Percentiles rank a stretch among this genome's conserved stretches.
Conservation (phyloP, 2,113 vertebrate genomes). For the Mobula birostris region DNA sequence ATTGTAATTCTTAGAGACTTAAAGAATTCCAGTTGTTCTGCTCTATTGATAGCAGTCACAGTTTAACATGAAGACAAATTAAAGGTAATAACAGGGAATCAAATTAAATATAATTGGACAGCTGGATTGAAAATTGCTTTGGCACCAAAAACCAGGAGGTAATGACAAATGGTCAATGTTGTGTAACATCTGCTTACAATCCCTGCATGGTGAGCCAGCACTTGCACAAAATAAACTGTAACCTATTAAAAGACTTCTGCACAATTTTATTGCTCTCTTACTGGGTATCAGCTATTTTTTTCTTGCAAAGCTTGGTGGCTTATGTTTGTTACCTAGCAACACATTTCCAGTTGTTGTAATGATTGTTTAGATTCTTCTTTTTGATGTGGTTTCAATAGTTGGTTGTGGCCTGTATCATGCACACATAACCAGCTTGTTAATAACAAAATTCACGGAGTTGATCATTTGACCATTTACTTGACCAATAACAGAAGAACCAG, state of each 20-base stretch:
- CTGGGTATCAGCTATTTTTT: not conserved
- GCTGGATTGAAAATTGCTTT: not conserved
- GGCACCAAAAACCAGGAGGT: not conserved
- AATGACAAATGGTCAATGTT: not conserved
- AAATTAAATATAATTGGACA: not conserved
- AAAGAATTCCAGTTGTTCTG: not conserved
- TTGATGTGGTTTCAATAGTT: not conserved
- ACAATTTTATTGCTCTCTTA: not conserved
- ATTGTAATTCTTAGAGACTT: not conserved
- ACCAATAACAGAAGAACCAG: not conserved
- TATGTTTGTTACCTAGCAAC: not conserved
- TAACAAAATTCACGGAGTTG: not conserved
- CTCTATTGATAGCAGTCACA: not conserved
- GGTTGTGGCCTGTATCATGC: not conserved
- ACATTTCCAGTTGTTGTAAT: not conserved
- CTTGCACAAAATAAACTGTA: not conserved
- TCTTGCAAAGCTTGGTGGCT: not conserved
- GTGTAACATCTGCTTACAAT: not conserved
- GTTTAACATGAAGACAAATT: not conserved
- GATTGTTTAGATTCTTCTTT: not conserved
- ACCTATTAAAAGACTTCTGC: not conserved
- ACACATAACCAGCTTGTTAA: not conserved
- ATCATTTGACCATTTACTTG: not conserved
- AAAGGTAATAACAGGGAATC: not conserved
- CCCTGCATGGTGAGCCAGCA: not conserved